These are phyloP conservation scores for Agrilus cyanescens DNA, from an alignment of 2,888 invertebrate genomes.

Conservation along the genomic window DNA sequence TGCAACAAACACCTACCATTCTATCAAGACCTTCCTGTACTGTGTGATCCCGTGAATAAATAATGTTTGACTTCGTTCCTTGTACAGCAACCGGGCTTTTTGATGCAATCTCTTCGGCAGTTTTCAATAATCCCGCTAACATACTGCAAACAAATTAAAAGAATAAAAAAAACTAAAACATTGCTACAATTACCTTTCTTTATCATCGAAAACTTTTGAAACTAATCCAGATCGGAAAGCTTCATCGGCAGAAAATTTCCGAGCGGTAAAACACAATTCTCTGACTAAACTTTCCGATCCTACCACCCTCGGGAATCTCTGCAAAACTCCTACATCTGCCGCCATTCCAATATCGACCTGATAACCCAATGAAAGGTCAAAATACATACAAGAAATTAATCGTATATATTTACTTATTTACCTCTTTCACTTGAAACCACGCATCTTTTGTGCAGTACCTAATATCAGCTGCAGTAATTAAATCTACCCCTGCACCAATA, in stretches of 20 bases:
- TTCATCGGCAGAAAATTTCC: constrained; percentile 70
- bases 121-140: constrained; percentile 55
- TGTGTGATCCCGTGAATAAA: constrained; percentile 79
- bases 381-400: not conserved
- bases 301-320: constrained; percentile 82
- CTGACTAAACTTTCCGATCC: constrained; percentile 78
- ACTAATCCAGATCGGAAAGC: constrained; percentile 74
- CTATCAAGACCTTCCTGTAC: constrained; percentile 82
- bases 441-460: constrained; percentile 79
- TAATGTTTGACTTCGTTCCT: constrained; percentile 70
- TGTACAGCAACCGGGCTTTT: constrained; percentile 95
- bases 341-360: constrained; percentile 72
- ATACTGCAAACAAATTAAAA: constrained; percentile 40
- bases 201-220: constrained; percentile 59
- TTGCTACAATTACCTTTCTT: constrained; percentile 43
- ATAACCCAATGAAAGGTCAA: not conserved
- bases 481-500: constrained; percentile 83
- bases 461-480: constrained; percentile 84
- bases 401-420: constrained; percentile 17
- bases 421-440: constrained; percentile 86
- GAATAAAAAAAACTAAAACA: constrained; percentile 8
- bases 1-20: constrained; percentile 53
- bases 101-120: constrained; percentile 69
- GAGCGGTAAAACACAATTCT: constrained; percentile 79
- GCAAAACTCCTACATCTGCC: constrained; percentile 90